Evolutionary conservation across 2,888 invertebrate species (phyloP).

Genomic region (Acronicta alni): DNA sequence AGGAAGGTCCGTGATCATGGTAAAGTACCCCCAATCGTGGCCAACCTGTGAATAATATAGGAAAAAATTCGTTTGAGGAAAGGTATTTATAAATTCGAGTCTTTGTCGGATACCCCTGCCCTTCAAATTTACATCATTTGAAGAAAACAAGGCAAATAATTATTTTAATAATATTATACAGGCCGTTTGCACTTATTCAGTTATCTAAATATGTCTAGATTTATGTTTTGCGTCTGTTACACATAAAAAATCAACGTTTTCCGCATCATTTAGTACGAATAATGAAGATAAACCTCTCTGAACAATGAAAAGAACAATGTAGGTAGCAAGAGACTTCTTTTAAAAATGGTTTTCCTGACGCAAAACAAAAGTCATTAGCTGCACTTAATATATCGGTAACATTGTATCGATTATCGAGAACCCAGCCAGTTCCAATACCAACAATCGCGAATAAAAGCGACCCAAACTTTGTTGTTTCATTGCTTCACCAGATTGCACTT

Average conservation of each 20-base stretch:
- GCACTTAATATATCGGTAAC: background rate
- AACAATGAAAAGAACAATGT: background rate
- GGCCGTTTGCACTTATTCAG: no score
- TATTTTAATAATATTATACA: no score
- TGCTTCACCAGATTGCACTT: conserved; percentile 10
- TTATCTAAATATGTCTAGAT: no score
- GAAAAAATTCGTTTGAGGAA: background rate
- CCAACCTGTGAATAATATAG: conserved; percentile 81
- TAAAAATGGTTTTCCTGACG: background rate
- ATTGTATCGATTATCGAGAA: conserved; percentile 1
- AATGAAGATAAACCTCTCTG: background rate
- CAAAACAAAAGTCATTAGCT: background rate
- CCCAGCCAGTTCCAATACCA: conserved; percentile 8
- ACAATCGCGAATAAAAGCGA: conserved; percentile 6
- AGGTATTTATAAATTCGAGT: background rate
- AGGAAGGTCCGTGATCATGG: conserved; percentile 92
- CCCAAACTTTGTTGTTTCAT: conserved; percentile 20
- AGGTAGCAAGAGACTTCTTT: background rate
- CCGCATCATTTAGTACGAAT: background rate
- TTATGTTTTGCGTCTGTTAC: no score
- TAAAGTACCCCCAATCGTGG: conserved; percentile 92
- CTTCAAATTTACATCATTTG: no score
- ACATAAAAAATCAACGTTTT: background rate
- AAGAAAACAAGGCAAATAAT: no score
- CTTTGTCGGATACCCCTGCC: no score